Base-by-base conservation (phyloP, 2,113 vertebrate genomes). In the Entosphenus tridentatus region DNA sequence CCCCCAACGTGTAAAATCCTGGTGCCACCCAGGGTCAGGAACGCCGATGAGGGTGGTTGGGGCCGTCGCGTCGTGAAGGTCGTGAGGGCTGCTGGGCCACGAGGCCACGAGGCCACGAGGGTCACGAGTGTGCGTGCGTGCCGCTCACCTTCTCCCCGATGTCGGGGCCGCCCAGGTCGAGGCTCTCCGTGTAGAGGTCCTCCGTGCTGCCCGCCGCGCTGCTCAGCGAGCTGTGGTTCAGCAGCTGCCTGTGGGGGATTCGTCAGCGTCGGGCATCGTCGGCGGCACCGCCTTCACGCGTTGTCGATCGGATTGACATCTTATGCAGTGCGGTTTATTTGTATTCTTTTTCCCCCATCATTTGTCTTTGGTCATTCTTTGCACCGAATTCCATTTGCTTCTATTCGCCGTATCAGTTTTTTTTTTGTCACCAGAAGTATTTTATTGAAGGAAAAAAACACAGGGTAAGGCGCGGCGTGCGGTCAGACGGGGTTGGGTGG, bases 121-220 rank as follows among this genome's bases (percentile, higher is more conserved):
- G 4, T n/a, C 39, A 39, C 39, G 39, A 39, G 39, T 5, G 39
- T 5, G 39, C 6, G n/a, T 14, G 3, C 17, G 18, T 55, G 70
- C 12, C 11, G 69, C 74, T 70, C 75, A 95, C 92, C 88, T 95
- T 97, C 76, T 95, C 92, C 0, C 86, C 87, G 77, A 96, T 87
- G 77, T 96, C 88, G 0, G 84, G 82, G 69, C 96, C 89, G 72
- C 86, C 88, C 59, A 89, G 95, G 79, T 97, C 92, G 9, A 95
- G 87, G 80, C 87, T 95, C 76, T 95, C 91, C 75, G 86, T 73
- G 80, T 93, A 97, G 72, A 97, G 79, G 76, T 97, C 92, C 76
- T 97, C 92, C 0, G 89, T 95, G 78, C 92, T 97, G 77, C 89
- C 89, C 0, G 89, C 89, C 56, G 86, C 92, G 81, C 92, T 97